Base-by-base conservation (phyloP, 2,888 invertebrate genomes). In the Apoda limacodes region DNA sequence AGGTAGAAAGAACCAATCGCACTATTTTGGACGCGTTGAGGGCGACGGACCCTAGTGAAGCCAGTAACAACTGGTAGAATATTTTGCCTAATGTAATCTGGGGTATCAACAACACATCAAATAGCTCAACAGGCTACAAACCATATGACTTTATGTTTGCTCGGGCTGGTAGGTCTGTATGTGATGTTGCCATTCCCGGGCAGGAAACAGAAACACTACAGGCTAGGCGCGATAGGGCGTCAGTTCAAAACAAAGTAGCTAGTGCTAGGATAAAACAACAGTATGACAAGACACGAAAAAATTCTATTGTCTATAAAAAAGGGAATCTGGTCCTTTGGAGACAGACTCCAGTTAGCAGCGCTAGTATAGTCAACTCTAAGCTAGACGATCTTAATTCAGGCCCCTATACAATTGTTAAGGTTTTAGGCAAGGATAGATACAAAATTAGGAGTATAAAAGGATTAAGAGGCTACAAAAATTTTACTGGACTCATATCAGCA, bases 81-180 rank as follows among this genome's bases (percentile, higher is more conserved):
- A 23, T 30, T 25, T 27, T 49, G 9, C 42, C 43, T 4, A 37
- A 43, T 21, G 17, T 42, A 3, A 6, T 48, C 3, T 49, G 42
- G 48, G 48, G 48, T 6, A 50, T 51, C n/a, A 51, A 51, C 29
- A 45, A 48, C 21, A 44, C 46, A 7, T 7, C 17, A 3, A 40
- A 45, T 33, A 39, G 37, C 0, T 42, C 29, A 14, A 43, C 43
- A 9, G 19, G 20, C 2, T 43, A 20, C 26, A 39, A 33, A 29
- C 46, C 39, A 3, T 46, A 35, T 28, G 43, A 46, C 9, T 33
- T 43, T n/a, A 46, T 46, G 41, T 50, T 43, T 40, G 35, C 37
- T 5, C 32, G 34, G 3, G 31, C 21, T n/a, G 26, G 37, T 29
- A 40, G 41, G 12, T 29, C 39, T 9, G 13, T 37, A 2, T 37